Conservation (phyloP, 2,888 invertebrate species). For the Scaptodrosophila latifasciaeformis region DNA sequence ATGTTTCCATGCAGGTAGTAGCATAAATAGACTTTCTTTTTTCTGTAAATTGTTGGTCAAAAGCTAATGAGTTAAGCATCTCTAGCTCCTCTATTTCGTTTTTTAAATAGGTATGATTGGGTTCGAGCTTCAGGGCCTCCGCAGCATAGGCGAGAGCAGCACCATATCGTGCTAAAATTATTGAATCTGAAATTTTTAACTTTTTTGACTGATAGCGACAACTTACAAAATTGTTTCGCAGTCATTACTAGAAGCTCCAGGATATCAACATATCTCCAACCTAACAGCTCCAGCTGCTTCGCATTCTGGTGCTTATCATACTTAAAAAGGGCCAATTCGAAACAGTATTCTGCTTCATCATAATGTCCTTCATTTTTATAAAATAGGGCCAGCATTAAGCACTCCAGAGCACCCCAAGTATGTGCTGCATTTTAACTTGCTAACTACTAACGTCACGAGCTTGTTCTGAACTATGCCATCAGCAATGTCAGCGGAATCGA, state of each 20-base stretch:
- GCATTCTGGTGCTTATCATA: not conserved
- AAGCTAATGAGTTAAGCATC: not conserved
- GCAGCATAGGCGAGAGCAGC: constrained; percentile 1
- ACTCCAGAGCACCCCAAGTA: constrained; percentile 17
- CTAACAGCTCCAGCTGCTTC: not conserved
- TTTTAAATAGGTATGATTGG: constrained; percentile 11
- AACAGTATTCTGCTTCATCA: constrained; percentile 15
- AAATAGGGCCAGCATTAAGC: constrained; percentile 15
- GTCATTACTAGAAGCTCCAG: constrained; percentile 13
- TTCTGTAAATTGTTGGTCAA: no score
- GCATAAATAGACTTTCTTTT: no score
- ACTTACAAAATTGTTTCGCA: constrained; percentile 8
- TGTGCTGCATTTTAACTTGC: not conserved
- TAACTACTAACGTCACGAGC: constrained; percentile 2
- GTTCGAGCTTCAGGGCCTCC: not conserved
- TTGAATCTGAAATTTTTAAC: no score
- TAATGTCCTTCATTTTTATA: not conserved
- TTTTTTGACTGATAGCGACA: no score
- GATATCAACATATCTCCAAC: constrained; percentile 7
- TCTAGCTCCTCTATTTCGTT: not conserved
- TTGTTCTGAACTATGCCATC: constrained; percentile 11
- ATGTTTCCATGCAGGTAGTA: no score
- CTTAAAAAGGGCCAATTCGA: constrained; percentile 7
- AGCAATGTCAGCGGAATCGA: constrained; percentile 12
- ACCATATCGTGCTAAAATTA: constrained; percentile 8